Percentiles rank a stretch among this genome's conserved stretches.
These are phyloP conservation scores for Cyanistes caeruleus DNA, from an alignment of 2,113 vertebrate species.

Conservation along the genomic window DNA sequence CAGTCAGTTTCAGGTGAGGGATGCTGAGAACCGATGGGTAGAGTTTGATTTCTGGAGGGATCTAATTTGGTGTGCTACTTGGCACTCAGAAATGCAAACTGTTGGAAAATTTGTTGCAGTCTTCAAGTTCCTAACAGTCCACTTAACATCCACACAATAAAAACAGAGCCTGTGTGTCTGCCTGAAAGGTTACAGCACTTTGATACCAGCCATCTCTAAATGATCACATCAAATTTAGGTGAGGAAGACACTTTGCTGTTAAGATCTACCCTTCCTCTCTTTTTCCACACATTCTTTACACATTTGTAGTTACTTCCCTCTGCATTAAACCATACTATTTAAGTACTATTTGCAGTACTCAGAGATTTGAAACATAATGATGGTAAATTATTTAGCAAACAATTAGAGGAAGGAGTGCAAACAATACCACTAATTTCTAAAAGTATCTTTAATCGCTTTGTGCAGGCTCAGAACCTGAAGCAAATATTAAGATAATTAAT, in stretches of 20 bases:
- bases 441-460: slow-evolving; percentile 68
- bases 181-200: neutral
- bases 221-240: neutral
- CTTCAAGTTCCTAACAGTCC: neutral
- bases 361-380: slow-evolving; percentile 33
- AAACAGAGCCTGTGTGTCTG: neutral
- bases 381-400: slow-evolving; percentile 69
- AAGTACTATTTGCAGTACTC: neutral
- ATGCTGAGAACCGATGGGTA: neutral
- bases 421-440: slow-evolving; percentile 70
- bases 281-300: neutral
- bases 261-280: neutral
- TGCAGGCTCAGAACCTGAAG: slow-evolving; percentile 51
- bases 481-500: slow-evolving; percentile 83
- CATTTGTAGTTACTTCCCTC: neutral
- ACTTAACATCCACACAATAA: neutral
- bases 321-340: neutral
- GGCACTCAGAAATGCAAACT: neutral
- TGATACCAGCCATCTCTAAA: neutral
- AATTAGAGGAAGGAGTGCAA: slow-evolving; percentile 66
- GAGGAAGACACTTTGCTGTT: neutral
- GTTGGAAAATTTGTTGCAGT: neutral
- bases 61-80: neutral
- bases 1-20: neutral
- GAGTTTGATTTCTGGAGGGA: neutral